A percentile compares a stretch with the other conserved stretches of the same genome.
Conservation (phyloP, 2,888 invertebrate species). For the Resseliella maxima region DNA sequence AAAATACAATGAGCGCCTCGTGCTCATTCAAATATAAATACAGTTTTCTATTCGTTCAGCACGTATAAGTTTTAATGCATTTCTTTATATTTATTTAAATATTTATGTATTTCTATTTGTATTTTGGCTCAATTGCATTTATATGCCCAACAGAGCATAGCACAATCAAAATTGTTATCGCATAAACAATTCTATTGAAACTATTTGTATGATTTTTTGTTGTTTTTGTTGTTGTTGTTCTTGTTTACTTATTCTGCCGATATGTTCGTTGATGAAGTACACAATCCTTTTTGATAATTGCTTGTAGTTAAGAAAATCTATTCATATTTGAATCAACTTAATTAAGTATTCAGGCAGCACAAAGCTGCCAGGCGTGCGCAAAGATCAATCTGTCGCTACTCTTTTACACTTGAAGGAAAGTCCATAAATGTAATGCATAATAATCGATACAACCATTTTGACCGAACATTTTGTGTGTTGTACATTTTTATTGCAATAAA, state of each 20-base stretch:
- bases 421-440: no score
- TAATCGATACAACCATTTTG: no score
- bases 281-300: no score
- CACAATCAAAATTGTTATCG: slow-evolving; percentile 7
- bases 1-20: no score
- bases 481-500: no score
- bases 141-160: slow-evolving; percentile 26
- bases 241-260: neutral
- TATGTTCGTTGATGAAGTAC: neutral
- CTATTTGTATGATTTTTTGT: slow-evolving; percentile 37
- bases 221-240: neutral
- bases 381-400: no score
- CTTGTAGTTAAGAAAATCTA: no score
- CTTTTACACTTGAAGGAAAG: no score
- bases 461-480: no score
- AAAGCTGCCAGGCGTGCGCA: no score
- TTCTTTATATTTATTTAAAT: neutral
- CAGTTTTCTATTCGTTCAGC: neutral
- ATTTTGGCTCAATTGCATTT: slow-evolving; percentile 16
- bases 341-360: no score
- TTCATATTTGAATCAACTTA: no score
- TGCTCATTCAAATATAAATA: neutral
- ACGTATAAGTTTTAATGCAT: slow-evolving; percentile 13
- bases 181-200: neutral
- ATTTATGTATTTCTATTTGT: neutral